A percentile compares a stretch with the other conserved stretches of the same genome.
Evolutionary conservation across 1,140 invertebrate species (phyloP).

Genomic region (Epicauta chinensis): DNA sequence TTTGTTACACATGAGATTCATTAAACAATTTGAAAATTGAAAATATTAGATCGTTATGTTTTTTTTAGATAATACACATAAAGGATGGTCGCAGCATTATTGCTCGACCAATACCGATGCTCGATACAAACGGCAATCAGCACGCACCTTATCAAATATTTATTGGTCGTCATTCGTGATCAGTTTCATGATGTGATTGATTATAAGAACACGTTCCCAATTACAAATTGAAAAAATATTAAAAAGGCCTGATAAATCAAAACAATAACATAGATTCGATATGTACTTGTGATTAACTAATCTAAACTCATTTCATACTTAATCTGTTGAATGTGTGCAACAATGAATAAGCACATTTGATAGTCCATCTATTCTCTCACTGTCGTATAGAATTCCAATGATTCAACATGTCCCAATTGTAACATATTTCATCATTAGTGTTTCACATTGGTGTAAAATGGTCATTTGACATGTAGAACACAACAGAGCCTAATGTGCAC

Average conservation of each 20-base stretch:
- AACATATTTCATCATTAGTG: constrained; percentile 45
- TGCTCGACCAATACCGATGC: constrained; percentile 4
- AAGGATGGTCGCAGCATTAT: constrained; percentile 8
- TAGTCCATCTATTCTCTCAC: constrained; percentile 19
- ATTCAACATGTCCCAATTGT: constrained; percentile 25
- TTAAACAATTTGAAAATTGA: constrained; percentile 8
- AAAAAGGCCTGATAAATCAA: neutral
- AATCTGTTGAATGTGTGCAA: neutral
- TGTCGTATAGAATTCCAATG: constrained; percentile 19
- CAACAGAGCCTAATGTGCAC: constrained; percentile 13
- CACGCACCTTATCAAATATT: constrained; percentile 19
- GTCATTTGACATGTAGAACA: constrained; percentile 44
- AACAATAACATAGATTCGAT: too few relatives aligned
- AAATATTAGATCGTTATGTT: constrained; percentile 7
- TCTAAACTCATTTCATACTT: constrained; percentile 1
- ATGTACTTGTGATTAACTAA: too few relatives aligned
- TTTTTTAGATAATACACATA: constrained; percentile 3
- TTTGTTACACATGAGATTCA: constrained; percentile 7
- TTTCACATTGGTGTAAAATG: constrained; percentile 43
- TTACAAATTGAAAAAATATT: too few relatives aligned
- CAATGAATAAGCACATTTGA: constrained; percentile 17
- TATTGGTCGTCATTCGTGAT: constrained; percentile 17
- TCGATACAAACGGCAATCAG: constrained; percentile 16
- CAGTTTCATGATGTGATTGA: constrained; percentile 21
- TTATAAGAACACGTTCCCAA: constrained; percentile 9